Conservation (phyloP, 2,113 vertebrate species). For the Brachionichthys hirsutus region DNA sequence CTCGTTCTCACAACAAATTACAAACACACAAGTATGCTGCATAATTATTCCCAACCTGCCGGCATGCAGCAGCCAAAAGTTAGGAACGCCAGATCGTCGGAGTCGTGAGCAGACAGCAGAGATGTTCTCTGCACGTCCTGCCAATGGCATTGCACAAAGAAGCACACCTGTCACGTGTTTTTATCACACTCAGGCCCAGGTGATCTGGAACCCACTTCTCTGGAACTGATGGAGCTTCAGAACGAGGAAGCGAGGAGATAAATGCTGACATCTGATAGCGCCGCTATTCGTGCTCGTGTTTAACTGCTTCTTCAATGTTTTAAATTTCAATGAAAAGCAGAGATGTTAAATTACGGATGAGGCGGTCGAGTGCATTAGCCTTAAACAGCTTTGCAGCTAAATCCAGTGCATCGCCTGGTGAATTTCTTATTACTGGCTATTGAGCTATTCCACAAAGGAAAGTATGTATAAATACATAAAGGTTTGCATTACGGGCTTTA, state of each 20-base stretch:
- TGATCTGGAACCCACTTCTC: not conserved
- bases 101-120: not conserved
- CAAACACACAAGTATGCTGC: not conserved
- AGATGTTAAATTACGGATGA: conserved; percentile 43
- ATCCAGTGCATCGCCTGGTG: conserved; percentile 17
- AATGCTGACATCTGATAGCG: conserved; percentile 49
- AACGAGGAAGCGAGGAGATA: conserved; percentile 41
- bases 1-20: not conserved
- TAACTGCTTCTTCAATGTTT: conserved; percentile 23
- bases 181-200: too few relatives aligned
- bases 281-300: too few relatives aligned
- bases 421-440: conserved; percentile 23
- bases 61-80: conserved; percentile 2
- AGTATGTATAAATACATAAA: conserved; percentile 33
- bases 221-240: conserved; percentile 13
- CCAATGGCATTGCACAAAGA: not conserved
- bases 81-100: not conserved
- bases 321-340: conserved; percentile 28
- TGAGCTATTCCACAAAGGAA: not conserved
- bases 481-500: conserved; percentile 13
- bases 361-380: conserved; percentile 32
- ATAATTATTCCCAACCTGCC: not conserved
- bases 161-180: not conserved
- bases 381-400: conserved; percentile 41
- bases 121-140: not conserved